Conservation (phyloP, 53 echinoderm and acorn worm species). For the Mesocentrotus franciscanus region DNA sequence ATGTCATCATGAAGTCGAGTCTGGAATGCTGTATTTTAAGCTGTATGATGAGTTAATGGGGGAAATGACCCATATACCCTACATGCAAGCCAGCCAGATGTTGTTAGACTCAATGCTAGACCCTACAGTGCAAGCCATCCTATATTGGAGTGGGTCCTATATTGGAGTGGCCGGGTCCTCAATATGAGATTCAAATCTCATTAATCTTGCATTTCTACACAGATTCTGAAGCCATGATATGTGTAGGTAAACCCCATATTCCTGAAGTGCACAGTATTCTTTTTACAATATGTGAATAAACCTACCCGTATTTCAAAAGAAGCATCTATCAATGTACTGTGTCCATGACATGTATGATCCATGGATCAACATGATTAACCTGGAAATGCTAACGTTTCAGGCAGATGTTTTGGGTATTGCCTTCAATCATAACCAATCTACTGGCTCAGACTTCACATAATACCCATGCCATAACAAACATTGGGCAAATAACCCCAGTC, state of each 20-base stretch:
- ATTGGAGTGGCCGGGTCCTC: too few relatives aligned
- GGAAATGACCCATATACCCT: background rate
- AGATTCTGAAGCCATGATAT: background rate
- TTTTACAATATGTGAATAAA: background rate
- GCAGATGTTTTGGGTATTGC: background rate
- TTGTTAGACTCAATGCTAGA: background rate
- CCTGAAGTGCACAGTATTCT: background rate
- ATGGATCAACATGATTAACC: background rate
- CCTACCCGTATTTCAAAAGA: background rate
- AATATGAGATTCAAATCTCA: too few relatives aligned
- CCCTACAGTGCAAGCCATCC: background rate
- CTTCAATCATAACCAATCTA: background rate
- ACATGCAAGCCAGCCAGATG: background rate
- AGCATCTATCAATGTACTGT: background rate
- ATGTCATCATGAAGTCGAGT: background rate
- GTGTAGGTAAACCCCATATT: background rate
- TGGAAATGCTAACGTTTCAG: background rate
- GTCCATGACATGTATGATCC: too few relatives aligned
- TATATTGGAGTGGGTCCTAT: too few relatives aligned
- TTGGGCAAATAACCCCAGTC: background rate
- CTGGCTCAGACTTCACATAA: background rate
- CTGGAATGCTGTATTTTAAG: background rate
- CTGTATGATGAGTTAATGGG: slow-evolving; percentile 8
- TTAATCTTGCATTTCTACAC: too few relatives aligned
- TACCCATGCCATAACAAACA: background rate